Conservation (phyloP, 2,888 invertebrate genomes). For the Molanna angustata region DNA sequence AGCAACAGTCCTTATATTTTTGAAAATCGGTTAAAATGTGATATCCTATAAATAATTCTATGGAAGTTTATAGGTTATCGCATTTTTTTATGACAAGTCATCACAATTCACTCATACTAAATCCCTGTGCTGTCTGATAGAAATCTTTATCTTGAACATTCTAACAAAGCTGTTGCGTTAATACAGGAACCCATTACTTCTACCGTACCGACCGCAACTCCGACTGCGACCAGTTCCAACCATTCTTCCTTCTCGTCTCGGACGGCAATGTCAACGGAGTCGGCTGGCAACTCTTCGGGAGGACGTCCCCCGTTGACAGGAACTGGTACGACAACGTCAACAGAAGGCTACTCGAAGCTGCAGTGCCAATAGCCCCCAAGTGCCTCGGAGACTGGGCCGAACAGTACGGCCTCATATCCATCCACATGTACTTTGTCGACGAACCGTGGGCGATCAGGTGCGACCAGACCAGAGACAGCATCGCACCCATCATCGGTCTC, state of each 20-base stretch:
- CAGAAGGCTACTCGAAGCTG: conserved; percentile 3
- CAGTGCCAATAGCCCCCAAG: conserved; percentile 24
- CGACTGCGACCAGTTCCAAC: conserved; percentile 21
- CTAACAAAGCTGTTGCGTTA: no score
- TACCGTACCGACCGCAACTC: conserved; percentile 18
- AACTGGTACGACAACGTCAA: conserved; percentile 25
- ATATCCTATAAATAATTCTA: no score
- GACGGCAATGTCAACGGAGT: conserved; percentile 23
- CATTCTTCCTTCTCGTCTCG: conserved; percentile 26
- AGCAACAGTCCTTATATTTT: no score
- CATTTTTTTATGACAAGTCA: no score
- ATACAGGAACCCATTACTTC: conserved; percentile 32
- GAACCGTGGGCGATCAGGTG: conserved; percentile 29
- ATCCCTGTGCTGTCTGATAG: no score
- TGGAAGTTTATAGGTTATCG: no score
- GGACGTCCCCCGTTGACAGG: background rate
- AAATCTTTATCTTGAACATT: no score
- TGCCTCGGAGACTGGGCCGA: conserved; percentile 30
- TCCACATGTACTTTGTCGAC: conserved; percentile 31
- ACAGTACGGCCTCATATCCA: conserved; percentile 24
- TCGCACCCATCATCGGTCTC: conserved; percentile 9
- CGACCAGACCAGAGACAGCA: conserved; percentile 17
- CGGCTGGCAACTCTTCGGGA: conserved; percentile 30
- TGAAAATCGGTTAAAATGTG: no score
- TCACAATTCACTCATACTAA: no score